Evolutionary conservation across 2,888 invertebrate genomes (phyloP), one percentile per base, ranked within the genome.

Genomic region (Meteorus colon): DNA sequence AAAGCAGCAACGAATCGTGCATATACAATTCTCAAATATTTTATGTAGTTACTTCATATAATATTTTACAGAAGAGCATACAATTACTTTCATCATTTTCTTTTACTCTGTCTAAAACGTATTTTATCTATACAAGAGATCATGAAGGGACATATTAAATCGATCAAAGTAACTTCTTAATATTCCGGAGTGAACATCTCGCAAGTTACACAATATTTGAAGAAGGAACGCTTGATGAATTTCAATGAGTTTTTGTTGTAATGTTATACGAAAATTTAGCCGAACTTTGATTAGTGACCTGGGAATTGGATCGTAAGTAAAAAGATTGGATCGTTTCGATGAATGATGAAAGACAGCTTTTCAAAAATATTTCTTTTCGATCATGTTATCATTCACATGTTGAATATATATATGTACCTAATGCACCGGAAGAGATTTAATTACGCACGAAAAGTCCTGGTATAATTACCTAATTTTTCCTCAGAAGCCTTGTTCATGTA

Each of bases 91-190:
- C 6, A 63, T 70, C 55, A 55, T 55, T 71, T 34, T 31, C 19
- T 69, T 31, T 59, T 19, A 72, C 69, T 72, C 41, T 71, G 29
- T 41, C 72, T 29, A 70, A 69, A 69, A 37, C 2, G 45, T 24
- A 29, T 4, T 67, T 16, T 12, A 16, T 12, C 12, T 67, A 45
- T 34, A 48, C n/a, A 19, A 55, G n/a, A 19, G n/a, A 19, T n/a
- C 1, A 3, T 55, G 5, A 55, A 55, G n/a, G 6, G n/a, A 8
- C 19, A 10, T 55, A 19, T n/a, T 55, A 24, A 55, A 8, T 55
- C 10, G 5, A 55, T 19, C 8, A 10, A 19, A 2, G 55, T 19
- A 19, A 19, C 55, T 55, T 8, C 24, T 24, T n/a, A 55, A 55
- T n/a, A 48, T 48, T 48, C 5, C 0, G 1, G 4, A n/a, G 14